These are phyloP conservation scores for Drepanosiphum platanoidis DNA, from an alignment of 2,888 invertebrate species.

Conservation along the genomic window DNA sequence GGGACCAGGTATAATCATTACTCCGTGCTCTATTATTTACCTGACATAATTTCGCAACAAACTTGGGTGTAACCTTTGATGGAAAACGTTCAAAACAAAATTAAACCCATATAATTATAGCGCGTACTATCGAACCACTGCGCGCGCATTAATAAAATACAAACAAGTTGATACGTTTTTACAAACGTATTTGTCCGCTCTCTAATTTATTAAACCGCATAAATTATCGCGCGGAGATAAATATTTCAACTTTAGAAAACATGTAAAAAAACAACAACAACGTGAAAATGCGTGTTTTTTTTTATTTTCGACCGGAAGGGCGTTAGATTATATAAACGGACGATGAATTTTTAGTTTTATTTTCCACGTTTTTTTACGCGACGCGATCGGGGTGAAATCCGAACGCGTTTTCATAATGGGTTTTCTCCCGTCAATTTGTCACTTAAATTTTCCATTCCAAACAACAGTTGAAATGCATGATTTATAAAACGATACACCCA, in stretches of 20 bases:
- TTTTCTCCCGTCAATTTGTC: background rate
- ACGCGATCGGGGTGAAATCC: too few relatives aligned
- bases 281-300: too few relatives aligned
- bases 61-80: background rate
- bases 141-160: too few relatives aligned
- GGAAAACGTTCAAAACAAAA: background rate
- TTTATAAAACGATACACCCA: background rate
- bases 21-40: background rate
- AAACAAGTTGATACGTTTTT: background rate
- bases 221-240: background rate
- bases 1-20: conserved; percentile 77
- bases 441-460: background rate
- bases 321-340: too few relatives aligned
- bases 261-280: too few relatives aligned
- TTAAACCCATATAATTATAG: background rate
- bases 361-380: too few relatives aligned
- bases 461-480: background rate
- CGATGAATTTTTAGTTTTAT: too few relatives aligned
- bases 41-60: background rate
- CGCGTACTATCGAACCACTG: background rate
- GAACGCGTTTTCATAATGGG: too few relatives aligned
- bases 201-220: background rate
- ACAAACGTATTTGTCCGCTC: background rate
- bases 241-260: too few relatives aligned
- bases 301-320: too few relatives aligned